Percentiles rank a stretch among this genome's conserved stretches.
Conservation (phyloP, 92 coral and sea anemone genomes). For the Bergia puertoricense region DNA sequence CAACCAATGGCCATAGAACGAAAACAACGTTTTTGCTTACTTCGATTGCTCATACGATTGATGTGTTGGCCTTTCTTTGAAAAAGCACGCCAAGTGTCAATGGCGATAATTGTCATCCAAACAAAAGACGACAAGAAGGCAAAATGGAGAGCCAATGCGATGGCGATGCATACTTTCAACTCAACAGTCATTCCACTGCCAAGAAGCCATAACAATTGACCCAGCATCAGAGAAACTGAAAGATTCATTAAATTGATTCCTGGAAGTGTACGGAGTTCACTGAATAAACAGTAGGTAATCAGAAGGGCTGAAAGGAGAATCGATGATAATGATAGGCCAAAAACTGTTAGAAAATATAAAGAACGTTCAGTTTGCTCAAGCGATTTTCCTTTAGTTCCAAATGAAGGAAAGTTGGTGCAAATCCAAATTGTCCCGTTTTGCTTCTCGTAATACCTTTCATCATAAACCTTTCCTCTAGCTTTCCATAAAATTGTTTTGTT, state of each 20-base stretch:
- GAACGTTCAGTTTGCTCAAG: conserved; percentile 1
- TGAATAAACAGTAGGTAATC: conserved; percentile 48
- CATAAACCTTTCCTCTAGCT: conserved; percentile 20
- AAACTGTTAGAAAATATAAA: conserved; percentile 25
- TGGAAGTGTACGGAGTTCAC: conserved; percentile 62
- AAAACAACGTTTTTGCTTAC: conserved; percentile 1
- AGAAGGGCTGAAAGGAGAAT: conserved; percentile 44
- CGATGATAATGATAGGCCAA: conserved; percentile 51
- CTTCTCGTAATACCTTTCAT: conserved; percentile 15
- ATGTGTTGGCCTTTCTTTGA: conserved; percentile 42
- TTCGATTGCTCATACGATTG: conserved; percentile 20
- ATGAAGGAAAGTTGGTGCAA: conserved; percentile 5
- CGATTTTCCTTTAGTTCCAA: not conserved
- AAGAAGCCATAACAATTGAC: conserved; percentile 57
- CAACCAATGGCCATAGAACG: conserved; percentile 61
- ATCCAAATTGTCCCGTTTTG: conserved; percentile 27
- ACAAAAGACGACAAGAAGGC: conserved; percentile 56
- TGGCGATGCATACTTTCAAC: conserved; percentile 19
- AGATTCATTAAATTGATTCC: conserved; percentile 58
- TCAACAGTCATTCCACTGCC: conserved; percentile 44
- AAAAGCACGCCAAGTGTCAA: conserved; percentile 62
- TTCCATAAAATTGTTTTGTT: conserved; percentile 46
- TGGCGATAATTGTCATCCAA: conserved; percentile 64
- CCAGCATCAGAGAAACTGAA: conserved; percentile 39
- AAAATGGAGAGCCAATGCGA: conserved; percentile 57